Evolutionary conservation across 1,140 invertebrate species (phyloP).

Genomic region (Nasonia vitripennis): DNA sequence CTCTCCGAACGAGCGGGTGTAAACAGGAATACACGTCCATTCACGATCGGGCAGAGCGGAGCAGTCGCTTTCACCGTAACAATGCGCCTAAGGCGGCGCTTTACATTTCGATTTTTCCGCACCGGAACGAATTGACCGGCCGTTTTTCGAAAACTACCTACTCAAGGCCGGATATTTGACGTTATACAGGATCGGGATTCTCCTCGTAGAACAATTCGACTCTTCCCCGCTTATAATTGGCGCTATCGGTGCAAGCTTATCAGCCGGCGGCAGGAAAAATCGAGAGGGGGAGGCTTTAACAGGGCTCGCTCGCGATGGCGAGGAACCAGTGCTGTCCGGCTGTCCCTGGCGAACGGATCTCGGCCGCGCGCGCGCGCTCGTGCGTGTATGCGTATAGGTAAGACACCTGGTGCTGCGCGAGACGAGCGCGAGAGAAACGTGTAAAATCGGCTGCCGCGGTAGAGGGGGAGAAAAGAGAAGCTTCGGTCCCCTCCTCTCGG

Average conservation of each 20-base stretch:
- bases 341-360: too few species aligned
- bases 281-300: background rate
- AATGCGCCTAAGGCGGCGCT: background rate
- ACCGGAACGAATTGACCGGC: background rate
- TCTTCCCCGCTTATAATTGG: too few species aligned
- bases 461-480: background rate
- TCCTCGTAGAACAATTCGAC: too few species aligned
- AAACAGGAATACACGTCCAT: background rate
- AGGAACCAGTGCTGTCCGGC: background rate
- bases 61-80: slow-evolving; percentile 32
- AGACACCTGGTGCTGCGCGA: too few species aligned
- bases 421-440: too few species aligned
- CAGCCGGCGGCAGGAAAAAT: background rate
- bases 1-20: background rate
- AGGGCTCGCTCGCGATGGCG: background rate
- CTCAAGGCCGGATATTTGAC: background rate
- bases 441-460: too few species aligned
- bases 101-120: background rate
- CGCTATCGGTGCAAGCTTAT: background rate
- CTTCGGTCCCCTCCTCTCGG: background rate
- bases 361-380: too few species aligned
- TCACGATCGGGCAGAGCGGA: background rate
- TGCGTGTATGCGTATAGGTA: too few species aligned
- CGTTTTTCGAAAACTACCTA: background rate
- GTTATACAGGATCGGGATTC: too few species aligned